phyloP scores from a whole-genome alignment of 2,113 vertebrate genomes.

The Ophiodon elongatus region DNA sequence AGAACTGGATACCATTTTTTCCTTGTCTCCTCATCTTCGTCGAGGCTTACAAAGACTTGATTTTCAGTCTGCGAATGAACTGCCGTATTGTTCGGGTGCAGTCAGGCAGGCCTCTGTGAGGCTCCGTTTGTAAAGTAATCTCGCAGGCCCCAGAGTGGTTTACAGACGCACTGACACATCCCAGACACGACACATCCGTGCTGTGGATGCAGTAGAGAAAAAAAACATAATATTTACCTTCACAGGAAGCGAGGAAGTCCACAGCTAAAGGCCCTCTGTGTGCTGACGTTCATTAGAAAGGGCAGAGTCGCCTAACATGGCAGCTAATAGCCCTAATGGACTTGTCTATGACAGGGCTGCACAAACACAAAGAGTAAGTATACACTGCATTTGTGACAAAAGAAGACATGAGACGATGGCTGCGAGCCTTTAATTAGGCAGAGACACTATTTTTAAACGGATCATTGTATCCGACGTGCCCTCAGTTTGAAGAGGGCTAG shows the following conservation, averaged over 20 bases:
- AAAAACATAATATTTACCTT: constrained; percentile 66
- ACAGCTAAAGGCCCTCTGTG: constrained; percentile 44
- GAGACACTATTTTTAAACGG: constrained; percentile 40
- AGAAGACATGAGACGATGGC: constrained; percentile 30
- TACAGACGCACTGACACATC: constrained; percentile 53
- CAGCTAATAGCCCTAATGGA: constrained; percentile 62
- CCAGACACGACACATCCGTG: constrained; percentile 48
- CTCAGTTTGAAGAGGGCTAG: constrained; percentile 30
- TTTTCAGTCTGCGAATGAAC: constrained; percentile 73
- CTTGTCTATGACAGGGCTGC: constrained; percentile 59
- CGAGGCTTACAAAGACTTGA: constrained; percentile 58
- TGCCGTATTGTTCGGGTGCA: constrained; percentile 74
- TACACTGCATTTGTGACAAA: constrained; percentile 40
- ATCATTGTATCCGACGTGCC: constrained; percentile 3
- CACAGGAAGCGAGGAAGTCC: constrained; percentile 53
- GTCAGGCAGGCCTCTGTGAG: constrained; percentile 54
- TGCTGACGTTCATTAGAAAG: constrained; percentile 46
- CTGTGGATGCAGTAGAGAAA: constrained; percentile 33
- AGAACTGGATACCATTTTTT: constrained; percentile 16
- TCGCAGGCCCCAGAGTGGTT: constrained; percentile 32
- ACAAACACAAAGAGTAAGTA: constrained; percentile 52
- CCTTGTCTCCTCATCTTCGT: constrained; percentile 38
- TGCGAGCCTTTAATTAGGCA: constrained; percentile 60
- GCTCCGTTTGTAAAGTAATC: constrained; percentile 67
- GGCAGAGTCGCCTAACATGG: constrained; percentile 26